Percentiles rank a stretch among this genome's conserved stretches.
These are phyloP conservation scores for Siniperca undulata DNA, from an alignment of 2,797 vertebrate species.

Conservation along the genomic window DNA sequence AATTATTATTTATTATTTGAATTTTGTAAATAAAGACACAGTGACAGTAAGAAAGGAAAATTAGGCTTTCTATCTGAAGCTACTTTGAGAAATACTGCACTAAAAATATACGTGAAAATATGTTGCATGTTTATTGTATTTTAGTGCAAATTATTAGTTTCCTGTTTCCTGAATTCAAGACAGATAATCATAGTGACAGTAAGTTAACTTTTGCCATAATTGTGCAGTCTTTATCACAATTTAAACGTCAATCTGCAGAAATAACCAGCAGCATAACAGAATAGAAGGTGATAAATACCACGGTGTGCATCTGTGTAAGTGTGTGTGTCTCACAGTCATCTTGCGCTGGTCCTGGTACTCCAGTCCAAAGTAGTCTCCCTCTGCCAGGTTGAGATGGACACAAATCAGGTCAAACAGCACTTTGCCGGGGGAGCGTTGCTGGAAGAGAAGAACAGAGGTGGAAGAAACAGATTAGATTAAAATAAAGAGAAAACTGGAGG, in stretches of 20 bases:
- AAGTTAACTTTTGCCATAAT: too few relatives aligned
- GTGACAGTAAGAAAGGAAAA: background rate
- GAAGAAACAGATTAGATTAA: background rate
- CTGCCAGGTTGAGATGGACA: slow-evolving; percentile 91
- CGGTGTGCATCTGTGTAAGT: background rate
- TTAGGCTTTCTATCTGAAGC: background rate
- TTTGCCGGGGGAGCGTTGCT: slow-evolving; percentile 93
- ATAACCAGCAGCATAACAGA: background rate
- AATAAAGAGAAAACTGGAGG: background rate
- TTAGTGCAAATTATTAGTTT: too few relatives aligned
- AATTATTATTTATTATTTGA: background rate
- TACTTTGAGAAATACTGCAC: background rate
- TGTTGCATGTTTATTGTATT: too few relatives aligned
- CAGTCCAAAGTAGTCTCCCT: slow-evolving; percentile 95
- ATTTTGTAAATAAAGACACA: background rate
- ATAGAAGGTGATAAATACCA: too few relatives aligned
- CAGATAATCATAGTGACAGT: background rate
- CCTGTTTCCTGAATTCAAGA: too few relatives aligned
- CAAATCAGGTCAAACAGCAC: slow-evolving; percentile 91
- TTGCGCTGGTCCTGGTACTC: slow-evolving; percentile 94
- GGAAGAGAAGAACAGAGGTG: slow-evolving; percentile 42
- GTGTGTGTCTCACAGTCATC: slow-evolving; percentile 86
- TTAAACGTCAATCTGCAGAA: background rate
- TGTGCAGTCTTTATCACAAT: background rate
- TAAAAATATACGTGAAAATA: too few relatives aligned